Percentiles rank a stretch among this genome's conserved stretches.
Conservation (phyloP, 92 coral and sea anemone species). For the Palythoa caribaeorum region DNA sequence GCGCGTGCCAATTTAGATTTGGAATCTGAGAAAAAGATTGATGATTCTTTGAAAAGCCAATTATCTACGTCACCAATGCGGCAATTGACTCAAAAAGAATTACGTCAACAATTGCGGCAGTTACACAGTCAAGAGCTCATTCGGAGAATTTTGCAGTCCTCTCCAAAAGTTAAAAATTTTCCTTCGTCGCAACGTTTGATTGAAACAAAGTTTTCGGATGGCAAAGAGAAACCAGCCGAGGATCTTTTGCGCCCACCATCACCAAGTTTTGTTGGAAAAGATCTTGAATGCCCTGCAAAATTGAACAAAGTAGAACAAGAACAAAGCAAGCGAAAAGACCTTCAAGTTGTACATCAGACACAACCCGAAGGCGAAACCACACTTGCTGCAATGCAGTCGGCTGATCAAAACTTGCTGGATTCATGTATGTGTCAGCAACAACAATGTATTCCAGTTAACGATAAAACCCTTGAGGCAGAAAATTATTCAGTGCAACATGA, state of each 20-base stretch:
- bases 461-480: background rate
- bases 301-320: conserved; percentile 22
- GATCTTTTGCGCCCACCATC: background rate
- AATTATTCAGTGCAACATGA: conserved; percentile 35
- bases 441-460: background rate
- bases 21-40: conserved; percentile 12
- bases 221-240: background rate
- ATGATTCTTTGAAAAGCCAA: conserved; percentile 3
- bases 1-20: conserved; percentile 21
- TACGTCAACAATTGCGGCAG: conserved; percentile 79
- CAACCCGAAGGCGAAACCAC: background rate
- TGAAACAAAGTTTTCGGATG: background rate
- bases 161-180: conserved; percentile 54
- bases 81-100: conserved; percentile 44
- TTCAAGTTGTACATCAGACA: background rate
- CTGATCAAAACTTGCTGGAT: background rate
- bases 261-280: background rate
- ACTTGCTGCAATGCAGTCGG: conserved; percentile 7
- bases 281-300: background rate
- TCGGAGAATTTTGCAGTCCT: conserved; percentile 62
- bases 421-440: background rate
- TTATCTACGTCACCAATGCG: conserved; percentile 60
- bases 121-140: conserved; percentile 75
- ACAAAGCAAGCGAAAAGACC: background rate
- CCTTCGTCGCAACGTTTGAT: background rate